Percentiles rank a stretch among this genome's conserved stretches.
These are phyloP conservation scores for Ptiloglossa arizonensis DNA, from an alignment of 1,140 invertebrate genomes.

Conservation along the genomic window DNA sequence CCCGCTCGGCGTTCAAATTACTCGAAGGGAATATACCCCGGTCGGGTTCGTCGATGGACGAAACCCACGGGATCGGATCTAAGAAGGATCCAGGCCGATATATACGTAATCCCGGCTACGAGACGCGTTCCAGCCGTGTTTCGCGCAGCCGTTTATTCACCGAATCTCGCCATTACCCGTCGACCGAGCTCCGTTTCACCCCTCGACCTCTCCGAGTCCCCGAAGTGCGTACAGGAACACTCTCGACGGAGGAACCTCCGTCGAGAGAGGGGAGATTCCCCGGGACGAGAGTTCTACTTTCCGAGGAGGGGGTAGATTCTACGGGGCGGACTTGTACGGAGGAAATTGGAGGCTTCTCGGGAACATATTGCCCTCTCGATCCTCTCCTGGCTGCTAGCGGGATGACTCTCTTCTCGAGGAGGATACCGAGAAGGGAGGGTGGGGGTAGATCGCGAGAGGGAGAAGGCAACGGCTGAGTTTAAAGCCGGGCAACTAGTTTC, in stretches of 20 bases:
- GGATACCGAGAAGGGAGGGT: background rate
- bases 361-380: conserved; percentile 70
- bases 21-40: background rate
- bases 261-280: conserved; percentile 3
- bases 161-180: conserved; percentile 1
- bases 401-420: conserved; percentile 3
- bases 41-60: background rate
- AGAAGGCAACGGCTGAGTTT: conserved; percentile 47
- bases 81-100: background rate
- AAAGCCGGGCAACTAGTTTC: conserved; percentile 66
- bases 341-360: conserved; percentile 70
- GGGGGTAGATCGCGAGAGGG: background rate
- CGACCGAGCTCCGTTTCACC: too few species aligned
- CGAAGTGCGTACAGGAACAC: conserved; percentile 25
- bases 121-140: background rate
- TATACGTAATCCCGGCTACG: too few species aligned
- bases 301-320: conserved; percentile 50
- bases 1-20: conserved; percentile 12
- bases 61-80: too few species aligned
- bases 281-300: conserved; percentile 8
- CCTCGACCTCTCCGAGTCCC: background rate
- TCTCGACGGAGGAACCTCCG: background rate
- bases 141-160: background rate
- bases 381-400: conserved; percentile 48
- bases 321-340: conserved; percentile 52